Percentiles rank a stretch among this genome's conserved stretches.
Evolutionary conservation across 92 coral and sea anemone species (phyloP).

Genomic region (Porites lobata): DNA sequence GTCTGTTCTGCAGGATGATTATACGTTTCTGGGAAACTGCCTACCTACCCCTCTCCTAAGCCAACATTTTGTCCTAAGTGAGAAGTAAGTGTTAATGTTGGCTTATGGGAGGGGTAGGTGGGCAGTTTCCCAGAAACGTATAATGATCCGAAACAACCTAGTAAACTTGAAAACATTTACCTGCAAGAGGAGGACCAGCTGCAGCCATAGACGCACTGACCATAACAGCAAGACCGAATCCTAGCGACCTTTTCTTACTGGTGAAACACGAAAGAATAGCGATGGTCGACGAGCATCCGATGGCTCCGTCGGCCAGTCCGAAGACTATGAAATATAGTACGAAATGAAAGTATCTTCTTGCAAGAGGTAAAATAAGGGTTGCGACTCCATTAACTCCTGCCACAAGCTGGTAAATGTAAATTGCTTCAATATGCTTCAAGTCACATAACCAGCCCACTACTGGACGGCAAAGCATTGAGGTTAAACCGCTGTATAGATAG

Average conservation of each 20-base stretch:
- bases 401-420: slow-evolving; percentile 33
- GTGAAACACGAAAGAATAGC: slow-evolving; percentile 31
- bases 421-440: slow-evolving; percentile 24
- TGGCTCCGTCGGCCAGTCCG: slow-evolving; percentile 43
- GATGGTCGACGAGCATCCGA: slow-evolving; percentile 26
- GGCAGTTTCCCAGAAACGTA: too few species aligned
- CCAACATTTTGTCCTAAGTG: too few species aligned
- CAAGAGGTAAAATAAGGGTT: slow-evolving; percentile 35
- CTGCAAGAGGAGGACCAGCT: slow-evolving; percentile 47
- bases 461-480: slow-evolving; percentile 61
- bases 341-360: slow-evolving; percentile 32
- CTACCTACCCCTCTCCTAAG: too few species aligned
- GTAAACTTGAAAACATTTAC: background rate
- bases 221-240: slow-evolving; percentile 10
- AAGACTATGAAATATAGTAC: slow-evolving; percentile 33
- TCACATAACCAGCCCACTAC: slow-evolving; percentile 64
- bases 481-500: slow-evolving; percentile 51
- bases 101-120: too few species aligned
- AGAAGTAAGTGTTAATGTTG: too few species aligned
- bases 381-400: slow-evolving; percentile 47
- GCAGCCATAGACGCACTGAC: slow-evolving; percentile 9
- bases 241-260: slow-evolving; percentile 11
- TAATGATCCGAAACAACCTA: too few species aligned
- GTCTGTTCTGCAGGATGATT: too few species aligned
- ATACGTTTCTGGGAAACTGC: too few species aligned